Evolutionary conservation across 2,888 invertebrate genomes (phyloP).

Genomic region (Cephus pulcher): DNA sequence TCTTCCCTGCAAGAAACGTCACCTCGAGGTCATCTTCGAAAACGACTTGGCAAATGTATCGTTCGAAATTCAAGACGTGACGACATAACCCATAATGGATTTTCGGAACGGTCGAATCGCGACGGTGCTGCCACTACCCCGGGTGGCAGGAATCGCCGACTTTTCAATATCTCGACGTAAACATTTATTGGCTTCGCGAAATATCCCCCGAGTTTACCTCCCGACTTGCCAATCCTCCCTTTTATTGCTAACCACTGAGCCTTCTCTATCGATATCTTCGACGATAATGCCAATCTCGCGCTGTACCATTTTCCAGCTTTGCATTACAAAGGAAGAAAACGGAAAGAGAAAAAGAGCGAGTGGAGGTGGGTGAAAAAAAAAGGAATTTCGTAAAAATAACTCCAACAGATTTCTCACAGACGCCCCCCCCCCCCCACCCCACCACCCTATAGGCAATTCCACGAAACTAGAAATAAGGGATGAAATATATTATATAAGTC

Average conservation of each 20-base stretch:
- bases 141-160: neutral
- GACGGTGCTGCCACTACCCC: neutral
- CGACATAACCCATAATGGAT: neutral
- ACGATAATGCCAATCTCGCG: neutral
- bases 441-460: neutral
- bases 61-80: neutral
- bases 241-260: neutral
- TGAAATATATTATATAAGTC: neutral
- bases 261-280: neutral
- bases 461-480: neutral
- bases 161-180: conserved; percentile 18
- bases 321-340: neutral
- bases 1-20: neutral
- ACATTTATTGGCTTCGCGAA: conserved; percentile 18
- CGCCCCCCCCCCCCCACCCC: neutral
- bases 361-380: neutral
- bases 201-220: conserved; percentile 15
- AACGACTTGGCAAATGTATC: neutral
- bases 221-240: neutral
- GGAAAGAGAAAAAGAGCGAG: neutral
- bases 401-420: neutral
- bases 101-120: neutral
- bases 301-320: neutral
- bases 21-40: neutral
- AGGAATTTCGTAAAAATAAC: neutral